Percentiles rank a stretch among this genome's conserved stretches.
Evolutionary conservation across 2,113 vertebrate genomes (phyloP).

Genomic region (Poeciliopsis retropinna): DNA sequence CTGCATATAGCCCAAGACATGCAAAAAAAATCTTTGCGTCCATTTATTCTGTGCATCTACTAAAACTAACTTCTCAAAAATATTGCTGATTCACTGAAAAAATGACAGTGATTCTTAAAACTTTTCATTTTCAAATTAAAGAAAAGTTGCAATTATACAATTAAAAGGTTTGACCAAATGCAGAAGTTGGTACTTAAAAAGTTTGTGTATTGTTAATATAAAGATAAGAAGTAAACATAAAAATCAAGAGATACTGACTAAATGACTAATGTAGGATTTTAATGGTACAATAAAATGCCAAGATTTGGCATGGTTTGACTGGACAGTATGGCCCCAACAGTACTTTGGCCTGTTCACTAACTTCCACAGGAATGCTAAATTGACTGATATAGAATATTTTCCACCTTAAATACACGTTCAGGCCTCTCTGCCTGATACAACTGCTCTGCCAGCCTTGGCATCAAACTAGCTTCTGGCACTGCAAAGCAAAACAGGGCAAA

Average conservation of each 20-base stretch:
- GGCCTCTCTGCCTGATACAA: slow-evolving; percentile 42
- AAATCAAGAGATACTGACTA: neutral
- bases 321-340: slow-evolving; percentile 24
- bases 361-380: slow-evolving; percentile 51
- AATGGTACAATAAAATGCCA: slow-evolving; percentile 14
- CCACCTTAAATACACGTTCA: slow-evolving; percentile 47
- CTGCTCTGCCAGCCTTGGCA: slow-evolving; percentile 56
- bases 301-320: slow-evolving; percentile 31
- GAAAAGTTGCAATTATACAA: too few relatives aligned
- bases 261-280: neutral
- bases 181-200: too few relatives aligned
- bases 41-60: too few relatives aligned
- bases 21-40: too few relatives aligned
- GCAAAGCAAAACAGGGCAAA: slow-evolving; percentile 25
- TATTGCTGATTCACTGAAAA: too few relatives aligned
- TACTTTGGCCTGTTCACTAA: slow-evolving; percentile 45
- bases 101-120: too few relatives aligned
- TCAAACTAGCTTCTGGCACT: slow-evolving; percentile 58
- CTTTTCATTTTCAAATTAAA: too few relatives aligned
- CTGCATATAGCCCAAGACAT: too few relatives aligned
- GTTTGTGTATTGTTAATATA: too few relatives aligned
- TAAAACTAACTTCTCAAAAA: too few relatives aligned
- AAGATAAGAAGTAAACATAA: neutral
- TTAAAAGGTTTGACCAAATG: too few relatives aligned
- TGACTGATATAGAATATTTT: slow-evolving; percentile 48